Evolutionary conservation across 2,888 invertebrate genomes (phyloP).

Genomic region (Clostera curtula): DNA sequence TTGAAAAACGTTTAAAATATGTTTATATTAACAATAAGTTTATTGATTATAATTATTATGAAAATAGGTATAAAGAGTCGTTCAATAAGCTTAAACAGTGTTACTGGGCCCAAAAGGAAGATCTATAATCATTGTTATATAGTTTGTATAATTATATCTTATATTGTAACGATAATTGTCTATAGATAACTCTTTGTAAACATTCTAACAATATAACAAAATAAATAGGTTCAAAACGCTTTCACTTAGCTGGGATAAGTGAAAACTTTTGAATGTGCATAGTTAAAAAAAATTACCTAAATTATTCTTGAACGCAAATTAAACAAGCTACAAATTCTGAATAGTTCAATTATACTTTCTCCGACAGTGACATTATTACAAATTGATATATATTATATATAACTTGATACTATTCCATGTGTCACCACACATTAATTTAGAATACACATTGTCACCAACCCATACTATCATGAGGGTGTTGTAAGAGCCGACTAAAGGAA

Average conservation of each 20-base stretch:
- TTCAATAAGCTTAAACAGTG: slow-evolving; percentile 31
- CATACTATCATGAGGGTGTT: too few species aligned
- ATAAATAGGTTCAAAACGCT: slow-evolving; percentile 42
- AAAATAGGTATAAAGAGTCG: slow-evolving; percentile 51
- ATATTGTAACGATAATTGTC: slow-evolving; percentile 41
- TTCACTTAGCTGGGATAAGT: slow-evolving; percentile 65
- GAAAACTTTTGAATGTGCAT: slow-evolving; percentile 52
- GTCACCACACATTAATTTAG: too few species aligned
- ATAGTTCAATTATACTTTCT: too few species aligned
- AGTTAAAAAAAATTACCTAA: slow-evolving; percentile 10
- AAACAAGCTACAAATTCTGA: too few species aligned
- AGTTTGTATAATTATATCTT: slow-evolving; percentile 42
- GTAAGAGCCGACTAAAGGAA: too few species aligned
- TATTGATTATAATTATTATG: slow-evolving; percentile 46
- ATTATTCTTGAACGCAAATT: slow-evolving; percentile 4
- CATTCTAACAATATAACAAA: slow-evolving; percentile 26
- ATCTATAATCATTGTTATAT: slow-evolving; percentile 30
- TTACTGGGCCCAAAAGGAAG: slow-evolving; percentile 51
- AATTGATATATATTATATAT: too few species aligned
- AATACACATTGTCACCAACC: too few species aligned
- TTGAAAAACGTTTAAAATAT: slow-evolving; percentile 40
- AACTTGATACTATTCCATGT: too few species aligned
- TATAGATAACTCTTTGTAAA: slow-evolving; percentile 47
- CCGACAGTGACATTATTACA: too few species aligned
- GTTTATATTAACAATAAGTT: slow-evolving; percentile 42